phyloP scores from a whole-genome alignment of 2,797 vertebrate species.

The Anabacerthia variegaticeps region DNA sequence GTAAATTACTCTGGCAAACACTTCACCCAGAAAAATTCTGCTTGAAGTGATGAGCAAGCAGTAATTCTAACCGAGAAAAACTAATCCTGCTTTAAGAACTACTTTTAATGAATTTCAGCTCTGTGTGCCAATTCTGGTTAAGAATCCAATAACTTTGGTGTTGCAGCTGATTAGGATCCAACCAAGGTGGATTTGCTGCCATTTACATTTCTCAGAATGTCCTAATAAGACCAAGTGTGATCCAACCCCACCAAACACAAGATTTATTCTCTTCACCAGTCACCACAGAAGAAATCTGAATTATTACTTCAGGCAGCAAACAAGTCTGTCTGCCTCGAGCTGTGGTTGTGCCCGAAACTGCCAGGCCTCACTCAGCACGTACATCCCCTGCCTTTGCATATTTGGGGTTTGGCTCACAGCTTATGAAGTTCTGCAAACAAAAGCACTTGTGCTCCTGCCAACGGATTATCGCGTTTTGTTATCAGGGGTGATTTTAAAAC shows the following conservation, averaged over 20 bases:
- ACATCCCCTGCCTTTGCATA: not conserved
- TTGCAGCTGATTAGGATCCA: not conserved
- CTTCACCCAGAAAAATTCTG: not conserved
- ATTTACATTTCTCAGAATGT: not conserved
- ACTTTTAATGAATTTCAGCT: not conserved
- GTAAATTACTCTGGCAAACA: not conserved
- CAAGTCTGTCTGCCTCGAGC: not conserved
- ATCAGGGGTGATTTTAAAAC: not conserved
- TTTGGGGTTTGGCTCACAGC: not conserved
- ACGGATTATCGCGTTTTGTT: not conserved
- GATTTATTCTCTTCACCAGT: not conserved
- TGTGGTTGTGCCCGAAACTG: not conserved
- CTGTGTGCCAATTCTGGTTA: not conserved
- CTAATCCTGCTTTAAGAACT: not conserved
- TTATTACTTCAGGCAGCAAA: not conserved
- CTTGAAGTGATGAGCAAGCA: not conserved
- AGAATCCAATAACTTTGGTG: not conserved
- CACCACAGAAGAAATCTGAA: not conserved
- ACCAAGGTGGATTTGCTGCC: not conserved
- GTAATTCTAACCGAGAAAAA: not conserved
- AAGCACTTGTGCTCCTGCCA: not conserved
- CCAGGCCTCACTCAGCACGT: not conserved
- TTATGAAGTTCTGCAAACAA: conserved; percentile 32
- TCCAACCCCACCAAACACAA: not conserved
- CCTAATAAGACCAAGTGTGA: not conserved